A percentile compares a stretch with the other conserved stretches of the same genome.
phyloP scores from a whole-genome alignment of 1,140 invertebrate species.

The Steinernema khuongi region DNA sequence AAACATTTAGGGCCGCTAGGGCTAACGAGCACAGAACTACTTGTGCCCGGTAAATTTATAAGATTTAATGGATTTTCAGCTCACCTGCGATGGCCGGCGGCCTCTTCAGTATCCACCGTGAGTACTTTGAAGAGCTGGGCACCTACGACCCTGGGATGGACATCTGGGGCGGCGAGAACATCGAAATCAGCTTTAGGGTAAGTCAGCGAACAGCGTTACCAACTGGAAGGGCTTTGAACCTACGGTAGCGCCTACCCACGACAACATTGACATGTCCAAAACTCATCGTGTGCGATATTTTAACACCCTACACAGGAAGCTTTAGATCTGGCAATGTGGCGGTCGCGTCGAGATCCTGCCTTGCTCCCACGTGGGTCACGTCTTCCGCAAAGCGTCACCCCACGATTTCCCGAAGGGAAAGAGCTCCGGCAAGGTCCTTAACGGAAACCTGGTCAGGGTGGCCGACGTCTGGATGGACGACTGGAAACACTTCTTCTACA shows the following conservation, averaged over 20 bases:
- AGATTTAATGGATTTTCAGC: too few relatives aligned
- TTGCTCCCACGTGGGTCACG: slow-evolving; percentile 83
- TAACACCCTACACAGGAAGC: slow-evolving; percentile 58
- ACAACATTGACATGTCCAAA: not conserved
- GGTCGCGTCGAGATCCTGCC: slow-evolving; percentile 87
- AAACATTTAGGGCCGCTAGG: too few relatives aligned
- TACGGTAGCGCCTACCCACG: slow-evolving; percentile 6
- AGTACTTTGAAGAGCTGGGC: slow-evolving; percentile 84
- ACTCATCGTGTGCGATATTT: not conserved
- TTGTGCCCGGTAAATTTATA: too few relatives aligned
- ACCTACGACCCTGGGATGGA: slow-evolving; percentile 97
- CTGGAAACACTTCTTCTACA: slow-evolving; percentile 96
- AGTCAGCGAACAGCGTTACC: slow-evolving; percentile 28
- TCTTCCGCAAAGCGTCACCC: slow-evolving; percentile 82
- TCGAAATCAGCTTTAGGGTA: slow-evolving; percentile 65
- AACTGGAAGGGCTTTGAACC: slow-evolving; percentile 9
- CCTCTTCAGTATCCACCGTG: slow-evolving; percentile 79
- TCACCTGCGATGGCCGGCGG: slow-evolving; percentile 97
- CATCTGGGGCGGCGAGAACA: slow-evolving; percentile 85
- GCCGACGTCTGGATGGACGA: slow-evolving; percentile 77
- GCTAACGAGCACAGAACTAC: too few relatives aligned
- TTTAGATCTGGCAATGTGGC: slow-evolving; percentile 89
- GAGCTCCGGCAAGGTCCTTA: slow-evolving; percentile 68
- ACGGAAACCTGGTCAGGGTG: slow-evolving; percentile 39
- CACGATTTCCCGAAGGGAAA: slow-evolving; percentile 84